phyloP scores from a whole-genome alignment of 1,140 invertebrate genomes.

The Drosophila repleta region DNA sequence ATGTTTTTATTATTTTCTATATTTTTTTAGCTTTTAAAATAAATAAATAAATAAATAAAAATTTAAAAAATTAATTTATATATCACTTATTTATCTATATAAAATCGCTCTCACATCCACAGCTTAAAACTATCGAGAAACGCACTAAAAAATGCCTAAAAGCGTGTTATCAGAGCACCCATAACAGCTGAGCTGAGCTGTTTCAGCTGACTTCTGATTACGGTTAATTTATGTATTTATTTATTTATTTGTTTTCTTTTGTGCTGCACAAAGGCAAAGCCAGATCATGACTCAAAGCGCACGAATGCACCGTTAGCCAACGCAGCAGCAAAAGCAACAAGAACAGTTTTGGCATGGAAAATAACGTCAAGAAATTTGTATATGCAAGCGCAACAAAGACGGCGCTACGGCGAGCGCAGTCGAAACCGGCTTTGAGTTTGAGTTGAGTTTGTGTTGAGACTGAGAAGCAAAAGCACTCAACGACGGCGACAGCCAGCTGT shows the following conservation, averaged over 20 bases:
- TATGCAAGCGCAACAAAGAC: slow-evolving; percentile 37
- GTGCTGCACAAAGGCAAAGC: slow-evolving; percentile 5
- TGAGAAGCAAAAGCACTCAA: slow-evolving; percentile 40
- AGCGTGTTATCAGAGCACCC: background rate
- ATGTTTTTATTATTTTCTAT: too few species aligned
- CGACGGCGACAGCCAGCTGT: slow-evolving; percentile 37
- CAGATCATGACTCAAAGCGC: slow-evolving; percentile 45
- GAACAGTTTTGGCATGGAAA: slow-evolving; percentile 27
- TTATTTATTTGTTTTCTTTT: background rate
- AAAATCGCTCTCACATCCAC: too few species aligned
- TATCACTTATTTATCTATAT: too few species aligned
- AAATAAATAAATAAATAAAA: too few species aligned
- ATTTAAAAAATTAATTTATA: too few species aligned
- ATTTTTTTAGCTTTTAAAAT: too few species aligned
- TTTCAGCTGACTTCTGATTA: slow-evolving; percentile 1
- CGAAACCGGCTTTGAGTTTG: slow-evolving; percentile 40
- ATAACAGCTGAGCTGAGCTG: slow-evolving; percentile 36
- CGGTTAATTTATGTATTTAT: background rate
- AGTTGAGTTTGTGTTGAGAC: slow-evolving; percentile 5
- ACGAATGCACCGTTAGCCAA: slow-evolving; percentile 65
- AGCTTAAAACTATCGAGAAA: background rate
- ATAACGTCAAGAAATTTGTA: slow-evolving; percentile 24
- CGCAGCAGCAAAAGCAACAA: slow-evolving; percentile 4
- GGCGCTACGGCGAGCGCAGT: slow-evolving; percentile 7
- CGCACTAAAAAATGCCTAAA: slow-evolving; percentile 7